Evolutionary conservation across 2,797 vertebrate genomes (phyloP).

Genomic region (Sphenodon punctatus): DNA sequence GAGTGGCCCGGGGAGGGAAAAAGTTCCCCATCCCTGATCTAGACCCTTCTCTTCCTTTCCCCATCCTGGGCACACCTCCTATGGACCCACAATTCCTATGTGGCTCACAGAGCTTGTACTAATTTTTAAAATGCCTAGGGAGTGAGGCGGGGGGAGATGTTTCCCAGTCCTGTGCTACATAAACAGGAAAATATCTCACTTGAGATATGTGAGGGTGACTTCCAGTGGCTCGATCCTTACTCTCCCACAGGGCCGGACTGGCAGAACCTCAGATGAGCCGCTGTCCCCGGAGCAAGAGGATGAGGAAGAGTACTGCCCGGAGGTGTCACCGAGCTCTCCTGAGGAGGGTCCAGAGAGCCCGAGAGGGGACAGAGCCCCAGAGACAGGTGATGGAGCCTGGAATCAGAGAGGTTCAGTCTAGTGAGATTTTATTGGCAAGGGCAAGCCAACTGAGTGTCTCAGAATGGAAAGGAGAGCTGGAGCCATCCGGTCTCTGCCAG

Average conservation of each 20-base stretch:
- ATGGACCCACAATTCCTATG: neutral
- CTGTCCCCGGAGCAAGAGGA: neutral
- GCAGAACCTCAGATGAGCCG: neutral
- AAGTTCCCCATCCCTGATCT: too few species aligned
- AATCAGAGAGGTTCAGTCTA: neutral
- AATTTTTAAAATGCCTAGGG: too few species aligned
- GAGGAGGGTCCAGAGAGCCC: conserved; percentile 54
- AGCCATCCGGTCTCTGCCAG: too few species aligned
- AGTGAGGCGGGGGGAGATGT: too few species aligned
- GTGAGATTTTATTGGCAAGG: neutral
- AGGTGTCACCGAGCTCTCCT: conserved; percentile 55
- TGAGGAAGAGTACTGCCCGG: conserved; percentile 51
- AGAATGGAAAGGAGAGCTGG: too few species aligned
- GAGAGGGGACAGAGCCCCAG: neutral
- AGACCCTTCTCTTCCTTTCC: neutral
- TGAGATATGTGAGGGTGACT: too few species aligned
- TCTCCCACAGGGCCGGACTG: neutral
- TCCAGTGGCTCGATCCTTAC: neutral
- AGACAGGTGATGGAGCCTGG: neutral
- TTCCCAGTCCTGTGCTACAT: too few species aligned
- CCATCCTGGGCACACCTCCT: neutral
- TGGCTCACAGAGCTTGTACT: too few species aligned
- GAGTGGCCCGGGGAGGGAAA: too few species aligned
- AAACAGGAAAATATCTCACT: too few species aligned
- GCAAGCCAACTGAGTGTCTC: too few species aligned